Conservation (phyloP, 2,888 invertebrate genomes). For the Gymnocheta viridis region DNA sequence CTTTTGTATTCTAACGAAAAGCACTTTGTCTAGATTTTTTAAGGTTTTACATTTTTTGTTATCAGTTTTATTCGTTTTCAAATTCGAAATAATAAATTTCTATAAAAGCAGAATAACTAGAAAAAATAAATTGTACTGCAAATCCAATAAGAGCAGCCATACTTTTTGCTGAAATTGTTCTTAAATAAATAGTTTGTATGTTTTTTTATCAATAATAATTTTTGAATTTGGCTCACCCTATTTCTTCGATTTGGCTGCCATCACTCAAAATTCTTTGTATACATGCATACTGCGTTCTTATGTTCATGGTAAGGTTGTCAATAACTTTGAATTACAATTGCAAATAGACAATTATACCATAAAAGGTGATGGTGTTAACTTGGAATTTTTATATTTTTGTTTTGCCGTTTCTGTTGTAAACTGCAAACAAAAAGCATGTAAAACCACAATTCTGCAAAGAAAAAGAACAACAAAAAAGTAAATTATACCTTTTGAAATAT, state of each 20-base stretch:
- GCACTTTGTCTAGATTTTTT: slow-evolving; percentile 43
- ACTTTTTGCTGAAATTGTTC: background rate
- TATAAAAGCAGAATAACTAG: slow-evolving; percentile 17
- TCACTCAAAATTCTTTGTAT: background rate
- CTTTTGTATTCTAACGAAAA: slow-evolving; percentile 51
- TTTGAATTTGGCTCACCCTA: background rate
- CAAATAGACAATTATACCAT: slow-evolving; percentile 64
- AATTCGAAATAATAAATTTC: slow-evolving; percentile 38
- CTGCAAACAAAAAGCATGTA: slow-evolving; percentile 29
- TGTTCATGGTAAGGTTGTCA: slow-evolving; percentile 37
- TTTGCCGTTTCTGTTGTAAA: slow-evolving; percentile 9
- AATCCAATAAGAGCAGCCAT: background rate
- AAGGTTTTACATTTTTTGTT: slow-evolving; percentile 1
- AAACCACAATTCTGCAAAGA: slow-evolving; percentile 4
- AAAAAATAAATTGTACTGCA: background rate
- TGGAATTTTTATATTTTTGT: slow-evolving; percentile 29
- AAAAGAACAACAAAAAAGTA: background rate
- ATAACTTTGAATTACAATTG: slow-evolving; percentile 59
- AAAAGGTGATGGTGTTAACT: slow-evolving; percentile 60
- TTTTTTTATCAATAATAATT: background rate
- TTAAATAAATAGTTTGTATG: background rate
- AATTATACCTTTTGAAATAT: slow-evolving; percentile 53
- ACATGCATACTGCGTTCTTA: background rate
- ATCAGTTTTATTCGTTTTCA: background rate
- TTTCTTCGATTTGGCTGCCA: background rate